Conservation (phyloP, 2,888 invertebrate species). For the Chrysolina haemoptera region DNA sequence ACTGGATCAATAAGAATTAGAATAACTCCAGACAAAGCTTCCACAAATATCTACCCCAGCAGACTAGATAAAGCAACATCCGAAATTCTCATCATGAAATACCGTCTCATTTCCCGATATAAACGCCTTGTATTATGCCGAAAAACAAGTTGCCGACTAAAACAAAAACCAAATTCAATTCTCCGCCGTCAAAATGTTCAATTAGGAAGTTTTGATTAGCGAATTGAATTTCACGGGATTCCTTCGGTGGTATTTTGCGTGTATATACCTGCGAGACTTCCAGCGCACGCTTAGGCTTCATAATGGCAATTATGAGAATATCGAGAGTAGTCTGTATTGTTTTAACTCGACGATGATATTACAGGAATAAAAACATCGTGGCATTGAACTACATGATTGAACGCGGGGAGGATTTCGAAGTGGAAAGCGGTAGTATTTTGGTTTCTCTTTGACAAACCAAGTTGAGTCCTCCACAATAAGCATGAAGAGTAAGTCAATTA, state of each 20-base stretch:
- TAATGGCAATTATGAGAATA: constrained; percentile 19
- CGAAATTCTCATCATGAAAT: neutral
- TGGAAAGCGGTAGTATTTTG: neutral
- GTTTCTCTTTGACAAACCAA: no score
- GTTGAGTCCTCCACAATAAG: no score
- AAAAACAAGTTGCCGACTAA: constrained; percentile 45
- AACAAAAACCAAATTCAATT: constrained; percentile 45
- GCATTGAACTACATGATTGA: constrained; percentile 2
- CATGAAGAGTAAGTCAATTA: no score
- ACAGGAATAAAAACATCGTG: neutral
- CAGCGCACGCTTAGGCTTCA: neutral
- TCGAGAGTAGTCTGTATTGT: constrained; percentile 3
- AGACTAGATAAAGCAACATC: neutral
- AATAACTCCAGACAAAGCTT: neutral
- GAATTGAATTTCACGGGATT: constrained; percentile 49
- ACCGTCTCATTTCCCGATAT: constrained; percentile 17
- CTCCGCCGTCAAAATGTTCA: constrained; percentile 46
- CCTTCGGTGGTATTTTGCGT: constrained; percentile 28
- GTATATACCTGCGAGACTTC: constrained; percentile 25
- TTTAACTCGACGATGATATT: constrained; percentile 2
- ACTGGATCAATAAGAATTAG: no score
- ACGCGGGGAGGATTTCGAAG: neutral
- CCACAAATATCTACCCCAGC: neutral
- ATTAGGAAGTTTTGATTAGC: constrained; percentile 54
- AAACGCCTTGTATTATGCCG: constrained; percentile 9